These are phyloP conservation scores for Drosophila tani DNA, from an alignment of 1,140 invertebrate genomes.

Conservation along the genomic window DNA sequence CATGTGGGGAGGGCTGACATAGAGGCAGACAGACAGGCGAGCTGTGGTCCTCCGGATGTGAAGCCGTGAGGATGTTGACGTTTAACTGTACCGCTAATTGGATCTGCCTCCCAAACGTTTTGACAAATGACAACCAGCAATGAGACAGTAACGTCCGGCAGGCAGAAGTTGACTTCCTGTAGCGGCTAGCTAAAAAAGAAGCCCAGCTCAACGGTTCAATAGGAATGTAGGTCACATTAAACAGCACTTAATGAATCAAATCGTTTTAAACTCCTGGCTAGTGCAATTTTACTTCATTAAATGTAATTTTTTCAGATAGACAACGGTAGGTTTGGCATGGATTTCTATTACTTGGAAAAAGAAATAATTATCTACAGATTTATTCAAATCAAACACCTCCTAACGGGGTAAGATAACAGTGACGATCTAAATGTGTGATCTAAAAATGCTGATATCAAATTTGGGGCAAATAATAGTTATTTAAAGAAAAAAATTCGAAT, in stretches of 20 bases:
- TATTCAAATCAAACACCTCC: background rate
- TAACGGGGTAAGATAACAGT: no score
- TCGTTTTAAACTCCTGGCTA: conserved; percentile 21
- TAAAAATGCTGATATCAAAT: no score
- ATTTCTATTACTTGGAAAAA: background rate
- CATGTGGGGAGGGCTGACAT: conserved; percentile 35
- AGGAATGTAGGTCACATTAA: conserved; percentile 59
- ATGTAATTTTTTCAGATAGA: conserved; percentile 13
- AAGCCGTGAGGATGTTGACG: conserved; percentile 80
- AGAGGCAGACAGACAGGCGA: conserved; percentile 6
- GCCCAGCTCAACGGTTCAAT: conserved; percentile 32
- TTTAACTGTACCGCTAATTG: conserved; percentile 82
- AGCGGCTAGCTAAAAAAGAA: conserved; percentile 25
- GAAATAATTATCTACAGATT: background rate
- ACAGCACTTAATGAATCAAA: conserved; percentile 43
- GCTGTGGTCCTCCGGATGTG: conserved; percentile 67
- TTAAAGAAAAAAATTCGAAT: no score
- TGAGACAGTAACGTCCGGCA: conserved; percentile 51
- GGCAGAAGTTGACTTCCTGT: conserved; percentile 49
- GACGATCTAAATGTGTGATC: no score
- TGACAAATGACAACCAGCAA: conserved; percentile 70
- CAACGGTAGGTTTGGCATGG: background rate
- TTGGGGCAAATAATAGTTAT: no score
- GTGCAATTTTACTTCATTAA: conserved; percentile 11
- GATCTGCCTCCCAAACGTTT: conserved; percentile 45